Conservation (phyloP, 2,888 invertebrate genomes). For the Exocentrus adspersus region DNA sequence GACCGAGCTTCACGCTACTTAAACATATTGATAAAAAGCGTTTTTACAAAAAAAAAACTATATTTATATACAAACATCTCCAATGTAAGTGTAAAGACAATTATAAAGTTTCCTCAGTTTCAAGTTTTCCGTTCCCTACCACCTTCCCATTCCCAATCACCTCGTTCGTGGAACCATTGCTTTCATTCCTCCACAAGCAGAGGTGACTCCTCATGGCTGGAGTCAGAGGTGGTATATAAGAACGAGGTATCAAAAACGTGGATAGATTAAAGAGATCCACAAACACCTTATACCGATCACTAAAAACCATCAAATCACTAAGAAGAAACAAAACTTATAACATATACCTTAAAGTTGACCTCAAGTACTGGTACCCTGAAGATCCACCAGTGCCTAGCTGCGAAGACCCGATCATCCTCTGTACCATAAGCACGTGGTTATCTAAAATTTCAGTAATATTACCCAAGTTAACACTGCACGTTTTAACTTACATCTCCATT, state of each 20-base stretch:
- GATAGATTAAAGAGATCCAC: conserved; percentile 97
- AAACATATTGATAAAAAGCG: too few species aligned
- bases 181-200: conserved; percentile 66
- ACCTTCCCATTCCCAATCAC: conserved; percentile 3
- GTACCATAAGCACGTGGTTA: conserved; percentile 98
- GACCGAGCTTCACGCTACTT: too few species aligned
- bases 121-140: conserved; percentile 2
- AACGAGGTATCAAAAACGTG: conserved; percentile 93
- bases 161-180: too few species aligned
- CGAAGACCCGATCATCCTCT: conserved; percentile 98
- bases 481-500: conserved; percentile 92
- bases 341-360: conserved; percentile 93
- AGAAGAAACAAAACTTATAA: too few species aligned
- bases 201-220: conserved; percentile 83
- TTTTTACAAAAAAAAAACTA: too few species aligned
- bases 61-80: too few species aligned
- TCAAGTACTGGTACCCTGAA: conserved; percentile 96
- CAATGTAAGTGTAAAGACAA: too few species aligned
- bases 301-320: too few species aligned
- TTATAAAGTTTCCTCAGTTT: neutral
- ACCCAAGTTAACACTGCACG: too few species aligned
- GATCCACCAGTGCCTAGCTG: conserved; percentile 97
- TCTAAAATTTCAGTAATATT: too few species aligned
- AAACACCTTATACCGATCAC: conserved; percentile 99
- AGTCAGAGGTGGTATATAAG: conserved; percentile 88